Evolutionary conservation across 2,113 vertebrate genomes (phyloP).

Genomic region (Dinomys branickii): DNA sequence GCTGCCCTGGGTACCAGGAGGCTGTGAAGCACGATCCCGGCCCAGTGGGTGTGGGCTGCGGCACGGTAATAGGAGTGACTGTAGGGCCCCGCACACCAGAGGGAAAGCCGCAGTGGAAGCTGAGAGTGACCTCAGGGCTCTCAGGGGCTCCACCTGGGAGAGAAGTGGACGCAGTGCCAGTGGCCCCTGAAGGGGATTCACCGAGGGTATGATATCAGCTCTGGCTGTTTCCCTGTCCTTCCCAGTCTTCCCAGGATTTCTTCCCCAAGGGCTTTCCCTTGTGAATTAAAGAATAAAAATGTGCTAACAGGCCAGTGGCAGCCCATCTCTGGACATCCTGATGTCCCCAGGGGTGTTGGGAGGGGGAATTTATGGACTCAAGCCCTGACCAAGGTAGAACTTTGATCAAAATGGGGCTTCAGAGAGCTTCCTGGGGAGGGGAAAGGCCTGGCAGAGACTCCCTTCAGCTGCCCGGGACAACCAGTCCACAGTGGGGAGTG

Average conservation of each 20-base stretch:
- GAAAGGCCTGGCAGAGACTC: accelerated
- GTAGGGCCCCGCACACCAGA: neutral
- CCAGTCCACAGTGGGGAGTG: neutral
- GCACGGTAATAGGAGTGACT: too few species aligned
- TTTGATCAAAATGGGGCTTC: neutral
- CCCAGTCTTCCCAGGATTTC: neutral
- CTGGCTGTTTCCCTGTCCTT: neutral
- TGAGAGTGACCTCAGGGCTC: neutral
- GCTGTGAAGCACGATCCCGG: neutral
- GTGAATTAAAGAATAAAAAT: neutral
- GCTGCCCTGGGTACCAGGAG: accelerated
- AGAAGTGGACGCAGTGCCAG: too few species aligned
- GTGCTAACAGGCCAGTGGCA: neutral
- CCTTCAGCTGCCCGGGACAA: neutral
- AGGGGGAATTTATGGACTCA: neutral
- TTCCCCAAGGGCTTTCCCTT: neutral
- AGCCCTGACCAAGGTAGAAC: neutral
- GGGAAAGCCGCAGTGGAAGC: neutral
- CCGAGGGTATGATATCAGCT: neutral
- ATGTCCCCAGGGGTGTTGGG: neutral
- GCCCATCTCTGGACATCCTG: neutral
- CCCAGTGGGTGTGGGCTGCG: neutral
- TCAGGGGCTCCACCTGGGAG: neutral
- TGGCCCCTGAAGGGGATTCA: neutral
- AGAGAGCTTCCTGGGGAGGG: neutral